phyloP scores from a whole-genome alignment of 2,797 vertebrate genomes.

The Prunella strophiata region DNA sequence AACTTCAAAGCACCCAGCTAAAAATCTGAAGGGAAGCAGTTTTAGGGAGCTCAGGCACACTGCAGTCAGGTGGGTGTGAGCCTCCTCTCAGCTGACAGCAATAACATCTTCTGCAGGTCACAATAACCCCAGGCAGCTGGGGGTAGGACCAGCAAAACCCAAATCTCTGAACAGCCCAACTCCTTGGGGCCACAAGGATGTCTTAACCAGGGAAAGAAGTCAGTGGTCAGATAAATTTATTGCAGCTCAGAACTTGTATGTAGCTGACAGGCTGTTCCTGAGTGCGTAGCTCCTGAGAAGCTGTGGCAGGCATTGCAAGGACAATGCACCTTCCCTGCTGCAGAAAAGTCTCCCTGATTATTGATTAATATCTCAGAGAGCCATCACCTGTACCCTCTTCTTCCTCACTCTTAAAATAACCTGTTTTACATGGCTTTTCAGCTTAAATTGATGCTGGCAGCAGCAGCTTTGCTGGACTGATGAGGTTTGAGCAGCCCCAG shows the following conservation, averaged over 20 bases:
- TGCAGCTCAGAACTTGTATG: neutral
- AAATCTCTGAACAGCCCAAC: neutral
- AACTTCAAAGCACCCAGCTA: neutral
- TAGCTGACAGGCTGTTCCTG: neutral
- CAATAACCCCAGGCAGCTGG: neutral
- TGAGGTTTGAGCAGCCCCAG: neutral
- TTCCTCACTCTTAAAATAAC: neutral
- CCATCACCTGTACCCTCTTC: neutral
- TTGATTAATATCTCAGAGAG: neutral
- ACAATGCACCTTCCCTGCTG: neutral
- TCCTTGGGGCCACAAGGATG: neutral
- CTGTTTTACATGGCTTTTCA: accelerated
- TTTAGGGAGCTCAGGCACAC: neutral
- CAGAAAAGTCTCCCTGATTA: neutral
- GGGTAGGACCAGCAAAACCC: neutral
- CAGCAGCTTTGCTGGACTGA: neutral
- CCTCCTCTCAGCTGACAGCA: neutral
- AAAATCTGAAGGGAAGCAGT: neutral
- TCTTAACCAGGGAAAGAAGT: neutral
- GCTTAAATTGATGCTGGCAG: neutral
- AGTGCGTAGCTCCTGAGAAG: neutral
- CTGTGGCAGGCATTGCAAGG: accelerated
- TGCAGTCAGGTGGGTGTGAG: neutral
- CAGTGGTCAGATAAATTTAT: neutral
- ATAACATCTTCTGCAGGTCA: neutral